phyloP scores from a whole-genome alignment of 1,140 invertebrate genomes.

The Akabosia matsudoensis region DNA sequence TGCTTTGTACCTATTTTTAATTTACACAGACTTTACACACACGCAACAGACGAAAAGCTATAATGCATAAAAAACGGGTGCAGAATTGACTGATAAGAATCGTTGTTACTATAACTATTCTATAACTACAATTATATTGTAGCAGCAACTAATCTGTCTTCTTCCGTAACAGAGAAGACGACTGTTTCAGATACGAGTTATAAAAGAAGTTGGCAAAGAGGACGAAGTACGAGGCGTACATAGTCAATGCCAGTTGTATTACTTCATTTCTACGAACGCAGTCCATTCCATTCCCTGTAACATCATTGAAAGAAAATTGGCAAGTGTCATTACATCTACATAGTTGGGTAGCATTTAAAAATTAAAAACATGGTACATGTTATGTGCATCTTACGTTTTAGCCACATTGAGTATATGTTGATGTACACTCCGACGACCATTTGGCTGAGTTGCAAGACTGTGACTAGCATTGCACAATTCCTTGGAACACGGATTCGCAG shows the following conservation, averaged over 20 bases:
- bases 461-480: constrained; percentile 55
- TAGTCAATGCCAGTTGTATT: constrained; percentile 80
- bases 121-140: neutral
- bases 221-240: constrained; percentile 93
- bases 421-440: constrained; percentile 54
- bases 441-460: constrained; percentile 56
- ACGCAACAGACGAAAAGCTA: no score
- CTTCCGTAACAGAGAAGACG: constrained; percentile 11
- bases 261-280: constrained; percentile 84
- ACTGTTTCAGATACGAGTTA: constrained; percentile 67
- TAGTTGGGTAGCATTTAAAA: neutral
- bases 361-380: neutral
- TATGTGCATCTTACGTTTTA: constrained; percentile 36
- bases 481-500: constrained; percentile 54
- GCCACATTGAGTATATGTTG: constrained; percentile 44
- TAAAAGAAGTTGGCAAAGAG: constrained; percentile 88
- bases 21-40: no score
- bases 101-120: constrained; percentile 1
- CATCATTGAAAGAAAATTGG: neutral
- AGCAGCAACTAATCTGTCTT: constrained; percentile 8
- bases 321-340: neutral
- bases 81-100: neutral
- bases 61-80: no score
- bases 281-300: constrained; percentile 56
- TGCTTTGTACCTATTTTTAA: no score